Evolutionary conservation across 2,888 invertebrate species (phyloP), one percentile per base, ranked within the genome.

Genomic region (Cabera pusaria): DNA sequence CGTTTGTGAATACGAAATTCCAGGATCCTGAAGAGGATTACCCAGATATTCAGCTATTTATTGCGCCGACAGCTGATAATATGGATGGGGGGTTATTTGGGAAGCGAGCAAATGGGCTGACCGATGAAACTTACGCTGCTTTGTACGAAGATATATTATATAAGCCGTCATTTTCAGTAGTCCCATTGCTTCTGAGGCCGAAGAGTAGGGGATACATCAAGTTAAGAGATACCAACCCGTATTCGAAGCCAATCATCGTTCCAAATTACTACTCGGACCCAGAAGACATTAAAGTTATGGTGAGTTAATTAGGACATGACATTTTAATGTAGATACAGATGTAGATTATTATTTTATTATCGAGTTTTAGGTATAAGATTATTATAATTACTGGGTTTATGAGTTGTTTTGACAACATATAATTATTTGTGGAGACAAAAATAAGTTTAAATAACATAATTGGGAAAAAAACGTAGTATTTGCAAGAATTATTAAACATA

Each of bases 211-310:
- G 96, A 0, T 90, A 83, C 50, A 66, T 96, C 6, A 83, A 91
- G 51, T 76, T 98, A 1, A 90, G 86, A 52, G 93, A 94, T 26
- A 82, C 85, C 0, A 90, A 95, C 67, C 94, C 97, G 0, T 84
- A 90, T 34, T 90, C 93, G 0, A 92, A 94, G 50, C 97, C 98
- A 0, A 72, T 92, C n/a, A 96, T 98, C 42, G 93, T 95, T 72
- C 95, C 98, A 0, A 97, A 97, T 72, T 98, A 98, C 72, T 94
- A 93, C 59, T 77, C 91, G 0, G 91, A 95, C 59, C 93, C 93
- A 0, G 75, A 91, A 17, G 97, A 97, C 65, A 67, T 96, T 9
- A 90, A 92, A 52, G 77, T 92, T 33, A 74, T 95, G 86, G 95
- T 95, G 91, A 85, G 90, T 72, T 18, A 11, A 11, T 18, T n/a